Evolutionary conservation across 2,797 vertebrate genomes (phyloP), one percentile per base, ranked within the genome.

Genomic region (Crocidura indochinensis): DNA sequence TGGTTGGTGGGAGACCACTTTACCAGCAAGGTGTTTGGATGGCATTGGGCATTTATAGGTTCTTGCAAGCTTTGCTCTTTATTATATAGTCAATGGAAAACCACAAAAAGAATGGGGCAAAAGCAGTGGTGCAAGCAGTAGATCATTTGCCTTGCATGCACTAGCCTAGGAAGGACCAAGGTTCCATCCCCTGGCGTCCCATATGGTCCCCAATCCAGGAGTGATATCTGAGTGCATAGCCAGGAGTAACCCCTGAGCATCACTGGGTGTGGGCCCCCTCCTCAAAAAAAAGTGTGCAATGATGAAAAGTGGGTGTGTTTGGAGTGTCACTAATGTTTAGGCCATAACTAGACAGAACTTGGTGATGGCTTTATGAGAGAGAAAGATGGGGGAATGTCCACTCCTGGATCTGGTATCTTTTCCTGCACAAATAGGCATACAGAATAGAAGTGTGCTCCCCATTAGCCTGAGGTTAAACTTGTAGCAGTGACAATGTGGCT

Each of bases 401-500:
- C 5, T 14, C 0, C 19, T 14, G 56, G 51, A 19, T 27, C n/a
- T 74, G 51, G 31, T 74, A 3, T 10, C 7, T 53, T 11, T n/a
- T 53, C 20, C 46, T 20, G n/a, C 29, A 29, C 2, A 31, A 53
- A 53, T 12, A 53, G 4, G 11, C 51, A 53, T 53, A 12, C 51
- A 53, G 51, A 53, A 14, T 14, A 14, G 51, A 53, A 12, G 12
- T 14, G 76, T 20, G 15, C 76, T 71, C n/a, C 11, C 14, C 0
- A 7, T 2, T 15, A 69, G n/a, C 46, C 49, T 47, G 53, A 81
- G 49, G 51, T 14, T 8, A 20, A 10, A 19, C 3, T 15, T n/a
- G 17, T 0, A 29, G 46, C 17, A 56, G 31, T 2, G 31, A 64
- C 1, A 1, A 15, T 0, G 0, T 12, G 24, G 20, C 29, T 69